Conservation (phyloP, 2,888 invertebrate genomes). For the Antheraea yamamai region DNA sequence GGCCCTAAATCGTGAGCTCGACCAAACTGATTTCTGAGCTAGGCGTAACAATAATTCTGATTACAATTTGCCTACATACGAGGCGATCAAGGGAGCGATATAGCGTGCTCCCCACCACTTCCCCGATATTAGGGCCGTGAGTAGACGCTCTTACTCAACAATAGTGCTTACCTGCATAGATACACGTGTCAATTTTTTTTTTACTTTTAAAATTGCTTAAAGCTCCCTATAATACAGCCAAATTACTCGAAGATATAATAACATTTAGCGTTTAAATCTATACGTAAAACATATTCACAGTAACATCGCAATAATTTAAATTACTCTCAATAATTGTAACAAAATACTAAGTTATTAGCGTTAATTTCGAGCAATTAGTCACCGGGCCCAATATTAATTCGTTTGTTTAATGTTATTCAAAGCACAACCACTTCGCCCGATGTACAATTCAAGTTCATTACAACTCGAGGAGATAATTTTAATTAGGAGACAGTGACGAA, state of each 20-base stretch:
- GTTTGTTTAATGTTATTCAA: conserved; percentile 36
- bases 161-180: too few relatives aligned
- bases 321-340: not conserved
- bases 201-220: not conserved
- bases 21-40: not conserved
- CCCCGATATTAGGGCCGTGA: not conserved
- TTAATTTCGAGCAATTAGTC: conserved; percentile 20
- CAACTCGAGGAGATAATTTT: conserved; percentile 39
- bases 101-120: not conserved
- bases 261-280: not conserved
- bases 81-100: not conserved
- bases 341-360: not conserved
- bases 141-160: not conserved
- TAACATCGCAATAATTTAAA: not conserved
- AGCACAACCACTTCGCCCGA: conserved; percentile 39
- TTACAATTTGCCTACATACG: not conserved
- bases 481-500: conserved; percentile 47
- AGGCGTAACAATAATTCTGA: not conserved
- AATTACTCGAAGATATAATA: not conserved
- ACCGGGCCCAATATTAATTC: conserved; percentile 30
- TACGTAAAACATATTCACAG: not conserved
- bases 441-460: conserved; percentile 36
- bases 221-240: not conserved
- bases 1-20: not conserved
- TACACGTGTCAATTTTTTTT: too few relatives aligned